A percentile compares a stretch with the other conserved stretches of the same genome.
Conservation (phyloP, 2,113 vertebrate genomes). For the Etheostoma cragini region DNA sequence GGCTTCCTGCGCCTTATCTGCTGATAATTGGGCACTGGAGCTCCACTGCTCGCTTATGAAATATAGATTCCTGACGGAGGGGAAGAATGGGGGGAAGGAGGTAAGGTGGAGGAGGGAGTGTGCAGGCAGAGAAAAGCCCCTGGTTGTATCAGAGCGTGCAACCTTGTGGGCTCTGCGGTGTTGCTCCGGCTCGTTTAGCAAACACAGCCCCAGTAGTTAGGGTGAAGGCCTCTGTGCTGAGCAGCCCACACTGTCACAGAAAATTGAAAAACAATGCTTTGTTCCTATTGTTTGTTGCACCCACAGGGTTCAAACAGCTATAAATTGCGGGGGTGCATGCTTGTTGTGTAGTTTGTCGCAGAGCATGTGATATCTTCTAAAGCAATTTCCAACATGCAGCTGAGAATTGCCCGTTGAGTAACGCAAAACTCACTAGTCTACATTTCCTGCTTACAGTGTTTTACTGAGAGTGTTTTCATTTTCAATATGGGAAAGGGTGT, state of each 20-base stretch:
- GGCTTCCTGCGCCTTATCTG: constrained; percentile 86
- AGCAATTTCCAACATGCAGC: constrained; percentile 20
- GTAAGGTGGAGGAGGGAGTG: constrained; percentile 60
- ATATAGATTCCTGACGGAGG: constrained; percentile 86
- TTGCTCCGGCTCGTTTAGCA: constrained; percentile 77
- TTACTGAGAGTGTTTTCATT: neutral
- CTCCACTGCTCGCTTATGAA: constrained; percentile 87
- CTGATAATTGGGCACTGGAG: constrained; percentile 86
- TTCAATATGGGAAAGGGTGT: neutral
- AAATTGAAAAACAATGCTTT: constrained; percentile 71
- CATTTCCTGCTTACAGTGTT: neutral
- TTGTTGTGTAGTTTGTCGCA: constrained; percentile 52
- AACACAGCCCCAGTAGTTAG: constrained; percentile 68
- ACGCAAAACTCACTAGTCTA: neutral
- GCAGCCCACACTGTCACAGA: constrained; percentile 68
- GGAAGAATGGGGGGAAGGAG: constrained; percentile 60
- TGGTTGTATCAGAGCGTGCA: constrained; percentile 70
- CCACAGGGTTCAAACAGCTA: constrained; percentile 56
- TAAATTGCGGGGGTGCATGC: constrained; percentile 45
- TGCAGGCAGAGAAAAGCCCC: constrained; percentile 79
- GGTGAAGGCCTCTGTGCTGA: constrained; percentile 63
- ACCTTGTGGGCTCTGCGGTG: constrained; percentile 71
- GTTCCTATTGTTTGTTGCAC: constrained; percentile 64
- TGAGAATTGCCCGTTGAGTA: neutral
- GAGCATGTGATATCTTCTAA: constrained; percentile 33